A percentile compares a stretch with the other conserved stretches of the same genome.
Conservation (phyloP, 2,113 vertebrate genomes). For the Vireo altiloquus region DNA sequence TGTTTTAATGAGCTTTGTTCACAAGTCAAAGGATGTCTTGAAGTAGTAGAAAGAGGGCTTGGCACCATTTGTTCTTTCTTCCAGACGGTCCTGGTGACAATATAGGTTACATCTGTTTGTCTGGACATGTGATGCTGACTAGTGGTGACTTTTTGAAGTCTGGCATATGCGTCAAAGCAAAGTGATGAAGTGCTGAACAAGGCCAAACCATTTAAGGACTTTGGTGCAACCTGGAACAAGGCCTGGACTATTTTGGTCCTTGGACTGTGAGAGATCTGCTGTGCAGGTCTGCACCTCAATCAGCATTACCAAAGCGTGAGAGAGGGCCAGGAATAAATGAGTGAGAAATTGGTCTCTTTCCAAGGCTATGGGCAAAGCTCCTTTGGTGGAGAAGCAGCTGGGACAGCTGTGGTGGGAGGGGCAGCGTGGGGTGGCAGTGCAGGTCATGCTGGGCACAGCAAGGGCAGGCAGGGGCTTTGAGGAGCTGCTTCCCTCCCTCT, state of each 20-base stretch:
- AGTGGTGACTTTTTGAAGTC: neutral
- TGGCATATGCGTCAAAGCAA: neutral
- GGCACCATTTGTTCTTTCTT: neutral
- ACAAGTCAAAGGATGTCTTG: neutral
- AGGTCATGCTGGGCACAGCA: neutral
- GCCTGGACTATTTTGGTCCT: neutral
- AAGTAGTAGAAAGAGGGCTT: neutral
- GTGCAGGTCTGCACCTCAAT: neutral
- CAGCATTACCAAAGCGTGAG: neutral
- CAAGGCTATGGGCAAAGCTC: neutral
- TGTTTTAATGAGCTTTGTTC: neutral
- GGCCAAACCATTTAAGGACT: neutral
- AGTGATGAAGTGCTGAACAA: neutral
- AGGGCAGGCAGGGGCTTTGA: neutral
- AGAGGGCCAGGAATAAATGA: neutral
- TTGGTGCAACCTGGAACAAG: neutral
- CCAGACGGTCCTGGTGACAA: neutral
- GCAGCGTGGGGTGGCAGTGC: neutral
- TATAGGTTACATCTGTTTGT: slow-evolving; percentile 7
- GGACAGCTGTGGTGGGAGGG: neutral
- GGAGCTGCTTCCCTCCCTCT: neutral
- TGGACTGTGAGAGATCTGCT: neutral
- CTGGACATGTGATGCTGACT: neutral
- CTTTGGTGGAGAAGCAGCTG: neutral
- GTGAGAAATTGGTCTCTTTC: neutral